Percentiles rank a stretch among this genome's conserved stretches.
phyloP scores from a whole-genome alignment of 2,797 vertebrate species.

The Rhodeus uyekii region DNA sequence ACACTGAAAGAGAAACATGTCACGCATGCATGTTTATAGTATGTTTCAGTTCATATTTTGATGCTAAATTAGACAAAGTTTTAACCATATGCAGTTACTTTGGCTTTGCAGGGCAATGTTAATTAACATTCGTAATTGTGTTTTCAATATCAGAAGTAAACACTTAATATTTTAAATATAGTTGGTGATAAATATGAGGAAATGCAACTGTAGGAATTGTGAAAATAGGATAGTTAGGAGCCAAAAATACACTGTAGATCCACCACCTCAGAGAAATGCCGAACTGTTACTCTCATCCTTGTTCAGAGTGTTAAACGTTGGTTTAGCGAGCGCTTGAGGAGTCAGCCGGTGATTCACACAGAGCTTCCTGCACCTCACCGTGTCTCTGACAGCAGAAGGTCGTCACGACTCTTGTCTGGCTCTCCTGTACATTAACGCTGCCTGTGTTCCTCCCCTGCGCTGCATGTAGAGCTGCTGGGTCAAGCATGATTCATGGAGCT shows the following conservation, averaged over 20 bases:
- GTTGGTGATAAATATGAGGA: background rate
- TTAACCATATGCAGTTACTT: background rate
- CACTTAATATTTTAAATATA: background rate
- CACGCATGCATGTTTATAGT: too few relatives aligned
- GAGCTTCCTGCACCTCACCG: slow-evolving; percentile 8
- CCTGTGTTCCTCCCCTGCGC: background rate
- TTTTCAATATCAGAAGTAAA: background rate
- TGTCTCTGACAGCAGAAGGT: slow-evolving; percentile 42
- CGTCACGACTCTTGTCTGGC: slow-evolving; percentile 35
- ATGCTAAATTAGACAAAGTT: background rate
- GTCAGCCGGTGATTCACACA: background rate
- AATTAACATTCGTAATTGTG: background rate
- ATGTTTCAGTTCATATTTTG: background rate
- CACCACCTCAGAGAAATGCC: background rate
- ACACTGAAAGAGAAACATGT: background rate
- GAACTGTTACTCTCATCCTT: background rate
- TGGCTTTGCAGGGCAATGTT: background rate
- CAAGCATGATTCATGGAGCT: slow-evolving; percentile 21
- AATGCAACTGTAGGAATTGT: background rate
- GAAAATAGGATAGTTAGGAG: background rate
- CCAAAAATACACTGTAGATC: background rate
- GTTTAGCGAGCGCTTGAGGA: background rate
- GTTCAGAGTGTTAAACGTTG: background rate
- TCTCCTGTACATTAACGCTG: slow-evolving; percentile 22
- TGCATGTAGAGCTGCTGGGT: background rate